These are phyloP conservation scores for Achroia grisella DNA, from an alignment of 1,140 invertebrate species.

Conservation along the genomic window DNA sequence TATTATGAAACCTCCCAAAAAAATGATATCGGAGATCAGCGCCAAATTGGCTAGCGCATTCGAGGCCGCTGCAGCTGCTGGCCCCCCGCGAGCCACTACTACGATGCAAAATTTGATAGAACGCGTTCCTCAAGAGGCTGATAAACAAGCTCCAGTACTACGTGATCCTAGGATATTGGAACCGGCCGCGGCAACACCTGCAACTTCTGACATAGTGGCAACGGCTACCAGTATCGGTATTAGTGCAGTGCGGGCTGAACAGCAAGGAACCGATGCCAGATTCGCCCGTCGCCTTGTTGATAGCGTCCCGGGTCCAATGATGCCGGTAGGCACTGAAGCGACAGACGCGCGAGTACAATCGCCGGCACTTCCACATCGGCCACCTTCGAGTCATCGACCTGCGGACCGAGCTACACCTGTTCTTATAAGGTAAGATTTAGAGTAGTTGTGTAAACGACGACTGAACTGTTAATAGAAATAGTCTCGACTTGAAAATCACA, in stretches of 20 bases:
- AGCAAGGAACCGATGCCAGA: neutral
- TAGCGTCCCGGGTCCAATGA: slow-evolving; percentile 35
- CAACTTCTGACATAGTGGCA: slow-evolving; percentile 10
- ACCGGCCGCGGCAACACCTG: slow-evolving; percentile 11
- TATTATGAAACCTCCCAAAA: slow-evolving; percentile 64
- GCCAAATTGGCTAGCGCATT: slow-evolving; percentile 52
- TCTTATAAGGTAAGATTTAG: slow-evolving; percentile 37
- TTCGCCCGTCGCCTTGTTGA: slow-evolving; percentile 31
- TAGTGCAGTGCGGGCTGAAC: slow-evolving; percentile 7
- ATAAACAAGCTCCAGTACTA: too few relatives aligned
- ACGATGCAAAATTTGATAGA: neutral
- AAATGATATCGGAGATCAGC: slow-evolving; percentile 66
- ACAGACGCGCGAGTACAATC: slow-evolving; percentile 60
- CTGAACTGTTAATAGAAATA: too few relatives aligned
- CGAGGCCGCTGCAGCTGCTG: slow-evolving; percentile 21
- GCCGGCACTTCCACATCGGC: slow-evolving; percentile 56
- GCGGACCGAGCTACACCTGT: slow-evolving; percentile 52
- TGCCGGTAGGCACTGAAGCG: slow-evolving; percentile 48
- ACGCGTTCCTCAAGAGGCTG: too few relatives aligned
- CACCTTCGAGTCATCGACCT: slow-evolving; percentile 40
- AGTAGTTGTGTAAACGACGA: too few relatives aligned
- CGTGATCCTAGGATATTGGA: neutral
- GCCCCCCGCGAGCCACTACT: neutral
- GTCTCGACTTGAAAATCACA: too few relatives aligned
- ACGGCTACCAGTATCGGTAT: neutral